Percentiles rank a stretch among this genome's conserved stretches.
Evolutionary conservation across 1,140 invertebrate species (phyloP).

Genomic region (Drosophila pallidifrons): DNA sequence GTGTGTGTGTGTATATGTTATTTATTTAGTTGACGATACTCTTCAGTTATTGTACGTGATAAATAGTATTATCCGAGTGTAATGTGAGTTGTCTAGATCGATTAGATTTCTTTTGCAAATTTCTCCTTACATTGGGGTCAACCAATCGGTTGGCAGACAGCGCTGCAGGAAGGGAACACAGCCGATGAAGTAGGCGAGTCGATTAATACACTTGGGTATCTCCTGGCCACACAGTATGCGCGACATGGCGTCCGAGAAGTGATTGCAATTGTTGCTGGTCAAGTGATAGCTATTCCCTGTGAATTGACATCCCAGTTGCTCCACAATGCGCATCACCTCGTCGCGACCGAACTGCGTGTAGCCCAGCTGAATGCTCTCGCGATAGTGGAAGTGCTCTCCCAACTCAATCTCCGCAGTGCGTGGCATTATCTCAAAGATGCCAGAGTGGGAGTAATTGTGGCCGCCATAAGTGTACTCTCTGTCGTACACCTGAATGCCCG

Average conservation of each 20-base stretch:
- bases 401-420: slow-evolving; percentile 94
- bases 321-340: slow-evolving; percentile 94
- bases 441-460: slow-evolving; percentile 93
- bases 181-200: slow-evolving; percentile 97
- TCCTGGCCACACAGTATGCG: slow-evolving; percentile 96
- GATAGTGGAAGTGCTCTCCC: slow-evolving; percentile 98
- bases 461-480: slow-evolving; percentile 98
- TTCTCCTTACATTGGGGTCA: slow-evolving; percentile 19
- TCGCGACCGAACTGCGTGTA: slow-evolving; percentile 97
- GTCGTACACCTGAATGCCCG: slow-evolving; percentile 97
- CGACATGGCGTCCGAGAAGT: slow-evolving; percentile 95
- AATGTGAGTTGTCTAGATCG: no score
- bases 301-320: slow-evolving; percentile 97
- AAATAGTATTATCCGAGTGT: no score
- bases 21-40: no score
- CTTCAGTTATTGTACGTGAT: no score
- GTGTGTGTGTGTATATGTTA: no score
- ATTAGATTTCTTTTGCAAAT: no score
- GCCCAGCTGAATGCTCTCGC: slow-evolving; percentile 96
- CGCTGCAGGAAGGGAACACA: slow-evolving; percentile 98
- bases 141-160: slow-evolving; percentile 88
- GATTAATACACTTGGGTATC: slow-evolving; percentile 98
- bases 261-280: slow-evolving; percentile 99
- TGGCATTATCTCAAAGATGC: slow-evolving; percentile 97
- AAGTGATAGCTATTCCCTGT: slow-evolving; percentile 97